Conservation (phyloP, 2,797 vertebrate genomes). For the Leptatherina wallacei region DNA sequence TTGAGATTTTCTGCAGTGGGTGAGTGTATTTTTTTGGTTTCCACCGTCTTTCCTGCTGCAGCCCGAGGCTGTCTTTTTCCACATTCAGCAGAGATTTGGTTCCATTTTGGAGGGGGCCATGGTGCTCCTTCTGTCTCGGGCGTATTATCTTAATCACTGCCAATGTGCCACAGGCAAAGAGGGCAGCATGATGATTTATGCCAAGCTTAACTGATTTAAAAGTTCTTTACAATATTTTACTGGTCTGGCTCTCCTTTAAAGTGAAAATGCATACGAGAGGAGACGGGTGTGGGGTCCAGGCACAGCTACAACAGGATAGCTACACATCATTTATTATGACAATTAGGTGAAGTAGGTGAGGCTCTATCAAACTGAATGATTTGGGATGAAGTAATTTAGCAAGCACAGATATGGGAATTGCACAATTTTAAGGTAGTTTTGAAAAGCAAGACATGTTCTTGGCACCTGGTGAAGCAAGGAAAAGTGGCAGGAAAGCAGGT, state of each 20-base stretch:
- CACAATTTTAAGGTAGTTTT: slow-evolving; percentile 22
- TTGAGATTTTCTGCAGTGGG: slow-evolving; percentile 27
- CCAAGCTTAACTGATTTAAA: slow-evolving; percentile 72
- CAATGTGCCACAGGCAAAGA: slow-evolving; percentile 60
- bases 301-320: slow-evolving; percentile 22
- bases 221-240: slow-evolving; percentile 70
- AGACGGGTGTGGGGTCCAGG: slow-evolving; percentile 25
- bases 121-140: slow-evolving; percentile 48
- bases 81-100: slow-evolving; percentile 55
- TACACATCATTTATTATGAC: slow-evolving; percentile 62
- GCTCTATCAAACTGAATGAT: slow-evolving; percentile 52
- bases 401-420: slow-evolving; percentile 63
- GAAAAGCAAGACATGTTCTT: slow-evolving; percentile 53
- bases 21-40: slow-evolving; percentile 52
- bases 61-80: slow-evolving; percentile 54
- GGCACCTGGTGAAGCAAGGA: slow-evolving; percentile 46
- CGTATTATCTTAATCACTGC: slow-evolving; percentile 59
- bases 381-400: slow-evolving; percentile 61
- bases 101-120: slow-evolving; percentile 51
- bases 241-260: slow-evolving; percentile 42
- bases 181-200: slow-evolving; percentile 69
- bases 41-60: slow-evolving; percentile 27
- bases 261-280: slow-evolving; percentile 30
- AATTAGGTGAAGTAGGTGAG: slow-evolving; percentile 46
- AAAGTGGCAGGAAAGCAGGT: slow-evolving; percentile 32